Evolutionary conservation across 1,140 invertebrate species (phyloP).

Genomic region (Drosophila santomea): DNA sequence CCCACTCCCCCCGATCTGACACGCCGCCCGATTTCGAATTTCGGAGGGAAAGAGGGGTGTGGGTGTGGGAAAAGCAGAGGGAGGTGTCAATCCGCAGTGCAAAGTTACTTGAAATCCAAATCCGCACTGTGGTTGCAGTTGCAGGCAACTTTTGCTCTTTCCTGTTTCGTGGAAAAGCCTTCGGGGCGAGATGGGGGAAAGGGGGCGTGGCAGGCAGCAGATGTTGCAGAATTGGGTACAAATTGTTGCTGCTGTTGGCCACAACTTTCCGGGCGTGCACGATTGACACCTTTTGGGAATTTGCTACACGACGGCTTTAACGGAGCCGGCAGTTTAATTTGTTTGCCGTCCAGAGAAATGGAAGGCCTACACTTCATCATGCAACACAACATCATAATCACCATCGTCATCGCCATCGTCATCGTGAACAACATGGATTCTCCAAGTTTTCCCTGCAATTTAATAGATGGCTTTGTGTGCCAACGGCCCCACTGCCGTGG

Average conservation of each 20-base stretch:
- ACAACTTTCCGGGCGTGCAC: conserved; percentile 68
- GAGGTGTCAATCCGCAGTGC: conserved; percentile 57
- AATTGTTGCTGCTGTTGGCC: conserved; percentile 49
- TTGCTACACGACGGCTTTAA: conserved; percentile 56
- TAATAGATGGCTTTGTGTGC: conserved; percentile 52
- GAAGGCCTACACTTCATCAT: conserved; percentile 35
- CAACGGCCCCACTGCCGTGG: conserved; percentile 15
- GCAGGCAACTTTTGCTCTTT: conserved; percentile 78
- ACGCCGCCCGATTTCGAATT: conserved; percentile 7
- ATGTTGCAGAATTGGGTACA: conserved; percentile 50
- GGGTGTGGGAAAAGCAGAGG: not conserved
- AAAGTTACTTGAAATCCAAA: conserved; percentile 64
- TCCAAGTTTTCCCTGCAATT: conserved; percentile 37
- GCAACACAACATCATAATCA: conserved; percentile 27
- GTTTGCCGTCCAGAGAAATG: conserved; percentile 27
- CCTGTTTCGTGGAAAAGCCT: conserved; percentile 50
- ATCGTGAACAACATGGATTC: no score
- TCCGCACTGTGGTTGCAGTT: conserved; percentile 49
- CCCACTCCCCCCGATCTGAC: not conserved
- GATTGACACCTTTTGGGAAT: conserved; percentile 75
- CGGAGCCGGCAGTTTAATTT: conserved; percentile 55
- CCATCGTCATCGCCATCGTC: conserved; percentile 13
- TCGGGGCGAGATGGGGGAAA: not conserved
- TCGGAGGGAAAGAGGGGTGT: not conserved
- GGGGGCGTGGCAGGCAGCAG: conserved; percentile 21